Evolutionary conservation across 2,113 vertebrate species (phyloP).

Genomic region (Apeltes quadracus): DNA sequence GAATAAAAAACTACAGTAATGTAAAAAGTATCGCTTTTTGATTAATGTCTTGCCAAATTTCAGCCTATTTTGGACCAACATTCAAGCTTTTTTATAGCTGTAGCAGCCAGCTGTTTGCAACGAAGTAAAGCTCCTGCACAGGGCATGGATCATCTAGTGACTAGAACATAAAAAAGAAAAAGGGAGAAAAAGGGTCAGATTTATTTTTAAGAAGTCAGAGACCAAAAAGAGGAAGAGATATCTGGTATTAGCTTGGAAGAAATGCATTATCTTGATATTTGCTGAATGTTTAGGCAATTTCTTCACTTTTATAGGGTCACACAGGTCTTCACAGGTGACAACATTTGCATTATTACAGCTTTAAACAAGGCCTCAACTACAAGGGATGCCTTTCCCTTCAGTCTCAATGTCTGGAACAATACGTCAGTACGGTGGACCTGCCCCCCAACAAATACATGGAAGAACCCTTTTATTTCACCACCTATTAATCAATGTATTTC

Average conservation of each 20-base stretch:
- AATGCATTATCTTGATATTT: background rate
- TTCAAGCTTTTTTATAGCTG: constrained; percentile 13
- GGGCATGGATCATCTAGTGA: background rate
- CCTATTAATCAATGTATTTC: background rate
- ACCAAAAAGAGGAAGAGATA: background rate
- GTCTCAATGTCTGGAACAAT: background rate
- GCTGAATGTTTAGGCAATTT: background rate
- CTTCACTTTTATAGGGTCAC: background rate
- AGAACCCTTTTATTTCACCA: background rate
- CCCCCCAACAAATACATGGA: background rate
- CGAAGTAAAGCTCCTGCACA: background rate
- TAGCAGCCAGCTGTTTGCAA: background rate
- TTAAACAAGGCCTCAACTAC: background rate
- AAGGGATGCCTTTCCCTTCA: background rate
- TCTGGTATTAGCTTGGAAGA: background rate
- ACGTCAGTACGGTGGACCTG: background rate
- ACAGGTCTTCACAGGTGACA: background rate
- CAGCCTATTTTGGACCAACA: background rate
- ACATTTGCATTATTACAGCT: background rate
- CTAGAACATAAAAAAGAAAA: background rate
- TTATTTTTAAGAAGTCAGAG: background rate
- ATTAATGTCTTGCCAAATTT: background rate
- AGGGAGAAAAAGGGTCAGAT: background rate
- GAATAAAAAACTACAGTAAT: background rate
- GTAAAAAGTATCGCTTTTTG: background rate